Conservation (phyloP, 2,113 vertebrate genomes). For the Notothenia rossii region DNA sequence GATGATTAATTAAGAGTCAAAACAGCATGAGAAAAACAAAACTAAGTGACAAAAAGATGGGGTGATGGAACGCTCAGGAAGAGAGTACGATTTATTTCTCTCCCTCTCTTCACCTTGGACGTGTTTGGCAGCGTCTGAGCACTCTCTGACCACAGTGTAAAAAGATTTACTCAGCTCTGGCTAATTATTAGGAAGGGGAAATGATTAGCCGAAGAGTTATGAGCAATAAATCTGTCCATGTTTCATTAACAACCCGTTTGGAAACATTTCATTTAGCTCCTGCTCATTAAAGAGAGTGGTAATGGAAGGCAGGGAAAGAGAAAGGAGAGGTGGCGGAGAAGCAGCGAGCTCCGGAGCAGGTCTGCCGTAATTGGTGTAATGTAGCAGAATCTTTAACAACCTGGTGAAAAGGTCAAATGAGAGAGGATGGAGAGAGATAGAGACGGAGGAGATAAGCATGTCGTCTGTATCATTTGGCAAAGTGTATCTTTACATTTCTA, state of each 20-base stretch:
- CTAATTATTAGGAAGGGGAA: conserved; percentile 79
- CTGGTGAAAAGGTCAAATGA: conserved; percentile 62
- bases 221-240: conserved; percentile 79
- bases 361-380: conserved; percentile 59
- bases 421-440: conserved; percentile 26
- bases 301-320: conserved; percentile 27
- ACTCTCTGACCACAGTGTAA: conserved; percentile 69
- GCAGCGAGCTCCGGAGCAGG: not conserved
- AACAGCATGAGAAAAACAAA: conserved; percentile 17
- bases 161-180: conserved; percentile 78
- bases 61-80: conserved; percentile 18
- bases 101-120: conserved; percentile 20
- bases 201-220: conserved; percentile 81
- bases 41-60: conserved; percentile 6
- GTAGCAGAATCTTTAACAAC: conserved; percentile 57
- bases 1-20: conserved; percentile 55
- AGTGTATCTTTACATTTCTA: conserved; percentile 66
- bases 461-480: conserved; percentile 63
- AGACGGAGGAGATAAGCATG: conserved; percentile 16
- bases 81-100: conserved; percentile 18
- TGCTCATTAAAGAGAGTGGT: conserved; percentile 75
- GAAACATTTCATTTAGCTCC: conserved; percentile 73
- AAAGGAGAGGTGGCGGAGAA: not conserved
- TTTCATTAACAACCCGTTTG: conserved; percentile 83
- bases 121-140: conserved; percentile 62